These are phyloP conservation scores for Scolanthus callimorphus DNA, from an alignment of 92 coral and sea anemone genomes.

Conservation along the genomic window DNA sequence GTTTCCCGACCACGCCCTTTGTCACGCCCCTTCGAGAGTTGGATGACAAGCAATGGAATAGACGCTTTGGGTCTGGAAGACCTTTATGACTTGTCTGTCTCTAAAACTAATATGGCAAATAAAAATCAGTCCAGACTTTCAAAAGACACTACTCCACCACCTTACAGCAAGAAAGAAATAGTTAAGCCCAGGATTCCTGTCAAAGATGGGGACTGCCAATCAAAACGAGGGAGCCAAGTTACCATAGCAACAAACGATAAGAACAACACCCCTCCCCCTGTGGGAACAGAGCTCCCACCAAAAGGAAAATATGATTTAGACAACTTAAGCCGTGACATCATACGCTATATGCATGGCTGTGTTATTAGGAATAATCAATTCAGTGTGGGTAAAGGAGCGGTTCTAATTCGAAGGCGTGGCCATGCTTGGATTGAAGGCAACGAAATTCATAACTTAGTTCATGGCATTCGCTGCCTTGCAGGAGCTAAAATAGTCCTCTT, in stretches of 20 bases:
- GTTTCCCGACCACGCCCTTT: conserved; percentile 70
- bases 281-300: conserved; percentile 11
- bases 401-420: conserved; percentile 79
- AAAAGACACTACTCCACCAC: conserved; percentile 30
- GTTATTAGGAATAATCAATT: conserved; percentile 75
- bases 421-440: conserved; percentile 96
- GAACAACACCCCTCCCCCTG: conserved; percentile 15
- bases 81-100: conserved; percentile 67
- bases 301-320: conserved; percentile 56
- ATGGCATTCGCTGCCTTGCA: conserved; percentile 81
- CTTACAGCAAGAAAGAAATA: conserved; percentile 14
- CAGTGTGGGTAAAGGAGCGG: conserved; percentile 72
- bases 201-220: conserved; percentile 25
- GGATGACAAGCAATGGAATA: conserved; percentile 65
- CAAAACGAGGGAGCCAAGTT: conserved; percentile 31
- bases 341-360: conserved; percentile 86
- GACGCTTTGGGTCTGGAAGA: conserved; percentile 68
- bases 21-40: conserved; percentile 80
- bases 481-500: conserved; percentile 78
- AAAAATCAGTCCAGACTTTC: conserved; percentile 14
- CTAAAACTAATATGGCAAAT: conserved; percentile 9
- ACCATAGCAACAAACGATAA: conserved; percentile 48
- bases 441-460: conserved; percentile 65
- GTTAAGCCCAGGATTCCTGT: conserved; percentile 9
- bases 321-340: conserved; percentile 54